A percentile compares a stretch with the other conserved stretches of the same genome.
Evolutionary conservation across 2,113 vertebrate species (phyloP).

Genomic region (Peucedramus taeniatus): DNA sequence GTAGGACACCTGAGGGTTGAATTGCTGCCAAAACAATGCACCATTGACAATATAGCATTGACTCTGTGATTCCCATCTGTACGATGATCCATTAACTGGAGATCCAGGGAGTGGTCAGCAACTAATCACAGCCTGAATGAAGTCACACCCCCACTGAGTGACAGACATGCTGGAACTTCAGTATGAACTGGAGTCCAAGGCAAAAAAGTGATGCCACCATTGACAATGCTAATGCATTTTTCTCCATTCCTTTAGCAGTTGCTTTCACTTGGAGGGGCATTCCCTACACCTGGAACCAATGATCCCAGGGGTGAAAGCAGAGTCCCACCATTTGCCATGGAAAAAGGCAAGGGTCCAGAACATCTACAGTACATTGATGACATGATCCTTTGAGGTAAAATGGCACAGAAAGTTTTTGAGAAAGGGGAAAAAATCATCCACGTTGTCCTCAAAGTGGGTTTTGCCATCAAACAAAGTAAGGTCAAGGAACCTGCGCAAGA

Average conservation of each 20-base stretch:
- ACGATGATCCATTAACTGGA: not conserved
- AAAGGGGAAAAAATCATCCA: not conserved
- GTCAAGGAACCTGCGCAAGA: too few relatives aligned
- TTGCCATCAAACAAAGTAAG: not conserved
- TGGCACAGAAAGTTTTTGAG: not conserved
- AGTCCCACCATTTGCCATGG: not conserved
- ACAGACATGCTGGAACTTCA: not conserved
- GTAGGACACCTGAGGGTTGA: not conserved
- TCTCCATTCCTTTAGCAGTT: not conserved
- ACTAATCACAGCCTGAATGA: not conserved
- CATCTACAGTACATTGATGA: not conserved
- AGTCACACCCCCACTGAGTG: not conserved
- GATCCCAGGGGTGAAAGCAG: not conserved
- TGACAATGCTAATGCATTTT: not conserved
- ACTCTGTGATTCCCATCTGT: not conserved
- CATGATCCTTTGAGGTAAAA: not conserved
- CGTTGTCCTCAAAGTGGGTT: not conserved
- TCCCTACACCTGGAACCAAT: not conserved
- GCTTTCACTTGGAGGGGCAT: not conserved
- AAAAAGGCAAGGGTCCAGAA: not conserved
- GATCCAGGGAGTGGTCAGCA: not conserved
- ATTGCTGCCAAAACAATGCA: not conserved
- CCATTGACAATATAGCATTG: rapidly evolving
- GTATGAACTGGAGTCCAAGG: not conserved
- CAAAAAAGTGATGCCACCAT: not conserved